Conservation (phyloP, 2,797 vertebrate species). For the Leptodactylus fallax region DNA sequence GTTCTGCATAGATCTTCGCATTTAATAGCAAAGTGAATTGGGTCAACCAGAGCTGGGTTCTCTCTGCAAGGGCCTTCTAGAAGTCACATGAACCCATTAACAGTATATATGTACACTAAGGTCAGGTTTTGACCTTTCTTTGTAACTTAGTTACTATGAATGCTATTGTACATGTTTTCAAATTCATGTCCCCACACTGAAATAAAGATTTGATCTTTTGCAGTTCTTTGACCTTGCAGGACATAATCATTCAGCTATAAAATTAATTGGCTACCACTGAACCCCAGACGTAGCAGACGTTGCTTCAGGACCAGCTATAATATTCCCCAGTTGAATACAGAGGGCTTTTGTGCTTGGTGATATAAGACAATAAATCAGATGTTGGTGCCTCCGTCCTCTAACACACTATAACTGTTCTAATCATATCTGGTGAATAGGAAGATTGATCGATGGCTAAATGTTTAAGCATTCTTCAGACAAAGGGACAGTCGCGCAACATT, state of each 20-base stretch:
- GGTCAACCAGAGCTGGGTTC: too few relatives aligned
- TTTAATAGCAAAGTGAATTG: too few relatives aligned
- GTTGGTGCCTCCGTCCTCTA: conserved; percentile 12
- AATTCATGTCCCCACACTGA: neutral
- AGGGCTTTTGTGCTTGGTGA: conserved; percentile 8
- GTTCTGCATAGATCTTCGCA: too few relatives aligned
- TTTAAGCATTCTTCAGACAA: conserved; percentile 36
- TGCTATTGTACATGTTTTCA: neutral
- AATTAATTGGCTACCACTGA: conserved; percentile 39
- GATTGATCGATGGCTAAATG: conserved; percentile 30
- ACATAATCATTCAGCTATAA: conserved; percentile 54
- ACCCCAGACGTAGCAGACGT: conserved; percentile 5
- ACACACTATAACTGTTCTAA: conserved; percentile 49
- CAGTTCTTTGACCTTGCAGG: conserved; percentile 52
- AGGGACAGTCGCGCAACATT: conserved; percentile 33
- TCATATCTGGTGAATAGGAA: conserved; percentile 54
- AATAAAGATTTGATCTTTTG: neutral
- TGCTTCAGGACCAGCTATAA: conserved; percentile 28
- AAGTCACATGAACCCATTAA: neutral
- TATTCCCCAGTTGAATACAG: conserved; percentile 21
- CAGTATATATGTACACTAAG: neutral
- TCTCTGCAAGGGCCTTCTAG: too few relatives aligned
- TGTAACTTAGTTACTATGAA: neutral
- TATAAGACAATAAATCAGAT: conserved; percentile 53
- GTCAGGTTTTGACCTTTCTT: neutral